Evolutionary conservation across 92 coral and sea anemone genomes (phyloP), one percentile per base, ranked within the genome.

Genomic region (Zoanthus gigantus): DNA sequence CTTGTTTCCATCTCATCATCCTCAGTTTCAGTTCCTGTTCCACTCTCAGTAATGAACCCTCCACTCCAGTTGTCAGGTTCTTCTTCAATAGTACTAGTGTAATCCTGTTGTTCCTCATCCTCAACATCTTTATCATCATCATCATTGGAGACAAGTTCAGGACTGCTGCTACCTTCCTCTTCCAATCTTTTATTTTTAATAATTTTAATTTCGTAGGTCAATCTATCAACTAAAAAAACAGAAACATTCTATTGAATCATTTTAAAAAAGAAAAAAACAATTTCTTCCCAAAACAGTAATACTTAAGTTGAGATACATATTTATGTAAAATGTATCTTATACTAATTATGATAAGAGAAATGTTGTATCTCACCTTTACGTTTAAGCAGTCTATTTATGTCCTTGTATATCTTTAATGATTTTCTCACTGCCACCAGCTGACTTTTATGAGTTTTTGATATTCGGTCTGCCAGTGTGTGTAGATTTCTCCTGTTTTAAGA

Each of bases 21-120:
- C 88, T 84, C 88, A 6, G 81, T 84, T 37, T 84, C 56, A 7
- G 56, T 50, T 50, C 56, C 88, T 56, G 77, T 71, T 73, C 57
- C 73, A 85, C 73, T 85, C 81, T 85, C 88, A 85, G 81, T 85
- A 18, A 15, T 30, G 29, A 56, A 53, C 81, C 32, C 88, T 30
- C 69, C 88, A 72, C 78, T 16, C 60, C 73, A 54, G 3, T 30
- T 73, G 81, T 85, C 82, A 16, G 81, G 88, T 42, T 85, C 82
- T 72, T 85, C 88, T 18, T 72, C 88, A 58, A 73, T 73, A 3
- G 82, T 85, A 56, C 78, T 78, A 16, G 57, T 53, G 57, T 85
- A 18, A 67, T 23, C 72, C 72, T 67, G 10, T 30, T 18, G 34
- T 72, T 32, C 76, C 50, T 32, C 72, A n/a, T 67, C 72, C 42